These are phyloP conservation scores for Oscheius sp. DNA, from an alignment of 2,888 invertebrate genomes.

Conservation along the genomic window DNA sequence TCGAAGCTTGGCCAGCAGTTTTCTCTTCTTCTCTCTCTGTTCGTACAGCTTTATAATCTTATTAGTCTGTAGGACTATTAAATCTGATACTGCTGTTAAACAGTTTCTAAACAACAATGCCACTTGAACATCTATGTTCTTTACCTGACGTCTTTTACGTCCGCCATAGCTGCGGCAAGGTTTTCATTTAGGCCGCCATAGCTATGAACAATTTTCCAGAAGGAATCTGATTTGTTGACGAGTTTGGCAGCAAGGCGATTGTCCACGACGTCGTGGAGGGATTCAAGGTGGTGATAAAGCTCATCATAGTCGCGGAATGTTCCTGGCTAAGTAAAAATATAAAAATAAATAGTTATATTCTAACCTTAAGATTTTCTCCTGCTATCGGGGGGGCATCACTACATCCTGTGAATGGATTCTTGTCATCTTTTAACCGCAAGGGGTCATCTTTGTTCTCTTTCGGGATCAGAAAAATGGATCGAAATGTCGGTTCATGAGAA, in stretches of 20 bases:
- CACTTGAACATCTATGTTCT: conserved; percentile 16
- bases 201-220: conserved; percentile 85
- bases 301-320: conserved; percentile 49
- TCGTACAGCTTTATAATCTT: conserved; percentile 56
- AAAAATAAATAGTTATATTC: background rate
- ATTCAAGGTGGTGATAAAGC: conserved; percentile 61
- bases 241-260: conserved; percentile 76
- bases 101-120: conserved; percentile 34
- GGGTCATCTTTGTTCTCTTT: conserved; percentile 51
- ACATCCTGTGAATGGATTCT: conserved; percentile 24
- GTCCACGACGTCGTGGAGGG: conserved; percentile 66
- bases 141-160: conserved; percentile 53
- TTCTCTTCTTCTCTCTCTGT: conserved; percentile 52
- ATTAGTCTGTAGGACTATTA: conserved; percentile 51
- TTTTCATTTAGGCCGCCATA: conserved; percentile 96
- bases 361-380: conserved; percentile 10
- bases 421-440: conserved; percentile 25
- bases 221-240: conserved; percentile 71
- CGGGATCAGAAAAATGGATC: conserved; percentile 64
- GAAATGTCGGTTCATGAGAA: conserved; percentile 55
- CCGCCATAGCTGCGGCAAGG: conserved; percentile 77
- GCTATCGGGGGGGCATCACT: conserved; percentile 35
- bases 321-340: conserved; percentile 25
- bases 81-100: conserved; percentile 46
- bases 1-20: conserved; percentile 56